Evolutionary conservation across 1,140 invertebrate species (phyloP).

Genomic region (Archegozetes longisetosus): DNA sequence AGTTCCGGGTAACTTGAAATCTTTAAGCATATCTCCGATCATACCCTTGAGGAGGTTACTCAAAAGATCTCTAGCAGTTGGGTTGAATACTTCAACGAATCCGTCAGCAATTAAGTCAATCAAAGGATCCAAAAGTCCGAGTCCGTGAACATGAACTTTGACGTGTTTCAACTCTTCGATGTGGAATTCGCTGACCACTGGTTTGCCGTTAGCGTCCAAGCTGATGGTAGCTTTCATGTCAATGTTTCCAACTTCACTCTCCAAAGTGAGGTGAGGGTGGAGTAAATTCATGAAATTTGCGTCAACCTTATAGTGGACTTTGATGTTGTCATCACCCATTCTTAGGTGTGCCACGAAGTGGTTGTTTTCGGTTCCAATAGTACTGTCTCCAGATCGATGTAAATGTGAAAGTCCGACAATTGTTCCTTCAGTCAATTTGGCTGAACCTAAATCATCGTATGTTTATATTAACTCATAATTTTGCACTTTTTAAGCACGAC

Average conservation of each 20-base stretch:
- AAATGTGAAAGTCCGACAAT: not conserved
- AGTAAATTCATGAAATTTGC: not conserved
- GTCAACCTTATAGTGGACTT: not conserved
- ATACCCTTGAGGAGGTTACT: not conserved
- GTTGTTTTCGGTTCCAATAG: not conserved
- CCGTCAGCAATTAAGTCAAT: conserved; percentile 4
- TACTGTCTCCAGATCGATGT: not conserved
- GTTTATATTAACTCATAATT: no score
- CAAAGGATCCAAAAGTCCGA: not conserved
- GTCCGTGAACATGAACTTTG: conserved; percentile 8
- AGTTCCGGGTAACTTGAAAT: conserved; percentile 1
- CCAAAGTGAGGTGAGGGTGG: not conserved
- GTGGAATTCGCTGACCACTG: not conserved
- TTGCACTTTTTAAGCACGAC: no score
- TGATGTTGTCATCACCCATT: not conserved
- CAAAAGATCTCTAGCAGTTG: not conserved
- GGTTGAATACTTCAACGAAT: not conserved
- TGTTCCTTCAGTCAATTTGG: not conserved
- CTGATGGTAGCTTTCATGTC: not conserved
- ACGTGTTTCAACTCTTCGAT: conserved; percentile 10
- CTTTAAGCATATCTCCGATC: not conserved
- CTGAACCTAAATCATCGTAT: not conserved
- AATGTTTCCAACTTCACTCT: conserved; percentile 9
- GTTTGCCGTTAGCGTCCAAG: not conserved
- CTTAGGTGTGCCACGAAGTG: not conserved